These are phyloP conservation scores for Erpetoichthys calabaricus DNA, from an alignment of 2,797 vertebrate genomes.

Conservation along the genomic window DNA sequence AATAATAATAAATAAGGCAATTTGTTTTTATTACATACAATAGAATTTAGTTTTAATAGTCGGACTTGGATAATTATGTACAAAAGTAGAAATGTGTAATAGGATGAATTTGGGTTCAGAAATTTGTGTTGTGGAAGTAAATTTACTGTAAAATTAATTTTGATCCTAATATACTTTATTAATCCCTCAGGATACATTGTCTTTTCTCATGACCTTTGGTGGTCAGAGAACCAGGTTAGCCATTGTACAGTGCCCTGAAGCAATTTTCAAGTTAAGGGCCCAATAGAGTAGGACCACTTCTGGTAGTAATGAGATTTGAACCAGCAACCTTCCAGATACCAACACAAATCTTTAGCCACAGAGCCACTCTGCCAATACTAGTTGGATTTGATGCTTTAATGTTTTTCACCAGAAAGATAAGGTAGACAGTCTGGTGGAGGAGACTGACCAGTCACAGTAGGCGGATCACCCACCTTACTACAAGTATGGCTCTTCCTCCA, in stretches of 20 bases:
- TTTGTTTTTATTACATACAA: constrained; percentile 6
- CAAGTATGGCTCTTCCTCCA: not conserved
- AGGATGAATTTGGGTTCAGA: constrained; percentile 3
- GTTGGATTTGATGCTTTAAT: constrained; percentile 8
- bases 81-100: constrained; percentile 6
- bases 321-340: no score
- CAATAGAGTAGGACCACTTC: no score
- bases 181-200: no score
- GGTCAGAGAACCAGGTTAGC: no score
- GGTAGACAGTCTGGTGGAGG: constrained; percentile 1
- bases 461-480: constrained; percentile 5
- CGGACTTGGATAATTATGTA: constrained; percentile 8
- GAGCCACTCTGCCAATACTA: not conserved
- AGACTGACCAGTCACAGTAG: not conserved
- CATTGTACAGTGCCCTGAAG: no score
- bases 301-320: no score
- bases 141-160: not conserved
- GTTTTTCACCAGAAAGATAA: constrained; percentile 6
- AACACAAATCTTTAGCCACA: no score
- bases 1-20: constrained; percentile 9
- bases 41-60: constrained; percentile 9
- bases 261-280: no score
- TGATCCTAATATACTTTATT: no score
- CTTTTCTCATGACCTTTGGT: no score
- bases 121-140: constrained; percentile 4